phyloP scores from a whole-genome alignment of 2,888 invertebrate species.

The Epiblema foenella region DNA sequence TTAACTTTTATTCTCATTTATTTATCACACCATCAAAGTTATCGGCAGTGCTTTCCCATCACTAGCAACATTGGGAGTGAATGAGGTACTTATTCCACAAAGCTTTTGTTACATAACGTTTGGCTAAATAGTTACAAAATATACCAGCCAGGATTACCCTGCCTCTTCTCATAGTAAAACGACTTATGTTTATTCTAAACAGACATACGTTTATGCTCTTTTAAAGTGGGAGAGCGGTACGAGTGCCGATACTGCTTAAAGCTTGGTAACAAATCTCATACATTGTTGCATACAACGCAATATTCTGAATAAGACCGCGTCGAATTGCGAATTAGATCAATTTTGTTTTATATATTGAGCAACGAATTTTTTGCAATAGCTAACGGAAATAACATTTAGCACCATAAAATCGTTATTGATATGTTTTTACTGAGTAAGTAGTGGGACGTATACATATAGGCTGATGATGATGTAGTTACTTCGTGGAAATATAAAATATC shows the following conservation, averaged over 20 bases:
- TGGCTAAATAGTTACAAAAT: constrained; percentile 70
- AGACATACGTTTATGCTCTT: constrained; percentile 7
- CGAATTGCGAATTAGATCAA: constrained; percentile 39
- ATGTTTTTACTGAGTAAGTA: background rate
- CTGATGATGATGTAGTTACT: too few species aligned
- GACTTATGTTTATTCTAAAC: background rate
- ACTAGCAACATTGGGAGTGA: constrained; percentile 61
- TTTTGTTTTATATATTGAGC: constrained; percentile 33
- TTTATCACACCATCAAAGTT: constrained; percentile 10
- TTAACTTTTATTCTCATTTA: background rate
- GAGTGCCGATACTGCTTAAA: constrained; percentile 26
- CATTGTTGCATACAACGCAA: constrained; percentile 40
- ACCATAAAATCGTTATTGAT: background rate
- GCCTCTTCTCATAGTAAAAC: constrained; percentile 44
- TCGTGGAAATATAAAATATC: background rate
- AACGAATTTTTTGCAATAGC: constrained; percentile 29
- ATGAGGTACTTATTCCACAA: constrained; percentile 70
- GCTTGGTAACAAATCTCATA: constrained; percentile 38
- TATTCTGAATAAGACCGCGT: constrained; percentile 38
- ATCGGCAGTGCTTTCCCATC: constrained; percentile 50
- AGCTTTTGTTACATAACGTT: constrained; percentile 73
- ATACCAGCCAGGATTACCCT: constrained; percentile 60
- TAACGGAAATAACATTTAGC: constrained; percentile 1
- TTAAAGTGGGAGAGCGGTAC: background rate
- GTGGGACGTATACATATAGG: too few species aligned